Evolutionary conservation across 92 coral and sea anemone genomes (phyloP), one percentile per base, ranked within the genome.

Genomic region (Blastomussa wellsi): DNA sequence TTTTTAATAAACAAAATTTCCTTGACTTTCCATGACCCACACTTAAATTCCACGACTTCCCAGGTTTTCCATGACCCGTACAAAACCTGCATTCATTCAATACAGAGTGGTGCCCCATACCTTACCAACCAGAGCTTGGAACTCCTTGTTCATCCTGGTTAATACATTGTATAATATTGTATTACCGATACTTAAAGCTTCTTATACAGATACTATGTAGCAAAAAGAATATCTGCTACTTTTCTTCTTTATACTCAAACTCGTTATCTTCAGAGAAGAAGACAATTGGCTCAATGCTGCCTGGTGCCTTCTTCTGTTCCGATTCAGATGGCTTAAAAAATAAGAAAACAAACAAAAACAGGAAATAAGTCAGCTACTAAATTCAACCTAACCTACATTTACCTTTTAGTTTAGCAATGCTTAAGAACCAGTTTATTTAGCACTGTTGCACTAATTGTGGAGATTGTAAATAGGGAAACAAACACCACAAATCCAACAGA

Each of bases 251-350:
- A 29, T 72, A 91, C 28, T 86, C 85, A 76, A 93, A 93, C 49
- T 93, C 94, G 39, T 92, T 92, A 87, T 94, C 98, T 77, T 94
- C 95, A 32, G 98, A 94, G 85, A 90, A 94, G 93, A 94, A 92
- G 53, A 90, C 93, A 15, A 94, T 90, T 24, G 98, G 98, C 62
- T 92, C 98, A 17, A 64, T 75, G 19, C 44, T 64, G 31, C 59
- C 81, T 17, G 72, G 62, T 36, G 47, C 44, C 80, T 83, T 83
- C 74, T 35, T 83, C 71, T 41, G 81, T 24, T 62, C 85, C 74
- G 90, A 42, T 39, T 78, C 76, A 24, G 32, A 38, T 5, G 88
- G 77, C 73, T 77, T 75, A 72, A 87, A n/a, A 22, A 59, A 0
- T 14, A 84, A 41, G 57, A 42, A 36, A 28, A 82, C 22, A 81